Evolutionary conservation across 2,797 vertebrate species (phyloP).

Genomic region (Xerus rutilus): DNA sequence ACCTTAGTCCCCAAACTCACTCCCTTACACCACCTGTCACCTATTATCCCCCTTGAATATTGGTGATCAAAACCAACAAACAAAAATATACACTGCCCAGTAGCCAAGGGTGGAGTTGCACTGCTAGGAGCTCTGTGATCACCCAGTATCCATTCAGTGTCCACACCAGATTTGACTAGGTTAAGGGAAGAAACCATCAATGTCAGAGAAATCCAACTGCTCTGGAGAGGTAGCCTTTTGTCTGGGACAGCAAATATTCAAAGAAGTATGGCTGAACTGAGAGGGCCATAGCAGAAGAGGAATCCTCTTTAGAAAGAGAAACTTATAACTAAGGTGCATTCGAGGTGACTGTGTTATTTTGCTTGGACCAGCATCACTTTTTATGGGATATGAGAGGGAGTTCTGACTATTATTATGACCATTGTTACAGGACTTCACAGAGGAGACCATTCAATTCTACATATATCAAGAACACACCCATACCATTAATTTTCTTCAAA

Average conservation of each 20-base stretch:
- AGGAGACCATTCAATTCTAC: not conserved
- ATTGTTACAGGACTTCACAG: not conserved
- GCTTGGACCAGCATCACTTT: not conserved
- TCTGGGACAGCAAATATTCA: not conserved
- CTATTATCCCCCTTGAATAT: not conserved
- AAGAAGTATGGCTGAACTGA: not conserved
- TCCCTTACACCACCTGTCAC: not conserved
- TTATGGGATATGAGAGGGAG: not conserved
- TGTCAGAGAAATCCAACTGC: not conserved
- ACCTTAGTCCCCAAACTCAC: not conserved
- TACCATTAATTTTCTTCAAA: not conserved
- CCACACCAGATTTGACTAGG: not conserved
- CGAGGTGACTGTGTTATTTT: not conserved
- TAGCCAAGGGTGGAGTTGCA: not conserved
- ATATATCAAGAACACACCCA: not conserved
- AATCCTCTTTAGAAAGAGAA: not conserved
- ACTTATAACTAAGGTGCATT: not conserved
- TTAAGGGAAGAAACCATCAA: not conserved
- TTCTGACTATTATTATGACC: not conserved
- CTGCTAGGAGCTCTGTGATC: not conserved
- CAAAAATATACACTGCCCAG: not conserved
- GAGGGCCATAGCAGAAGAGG: not conserved
- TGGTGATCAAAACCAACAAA: too few species aligned
- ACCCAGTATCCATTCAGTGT: not conserved
- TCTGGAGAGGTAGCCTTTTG: not conserved